Evolutionary conservation across 2,888 invertebrate species (phyloP).

Genomic region (Vanessa cardui): DNA sequence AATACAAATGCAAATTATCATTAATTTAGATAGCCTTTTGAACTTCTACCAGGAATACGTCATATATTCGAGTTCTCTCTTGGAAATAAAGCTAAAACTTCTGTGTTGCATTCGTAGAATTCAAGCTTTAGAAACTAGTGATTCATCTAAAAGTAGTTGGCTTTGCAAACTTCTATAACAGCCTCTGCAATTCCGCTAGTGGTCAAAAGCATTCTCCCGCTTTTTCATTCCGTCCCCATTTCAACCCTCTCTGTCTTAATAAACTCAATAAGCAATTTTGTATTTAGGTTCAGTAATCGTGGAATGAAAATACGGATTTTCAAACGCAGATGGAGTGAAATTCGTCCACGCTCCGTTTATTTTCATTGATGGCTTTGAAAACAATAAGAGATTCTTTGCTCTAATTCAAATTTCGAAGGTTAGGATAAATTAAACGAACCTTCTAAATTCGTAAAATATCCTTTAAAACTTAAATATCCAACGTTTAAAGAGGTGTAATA

Average conservation of each 20-base stretch:
- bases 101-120: slow-evolving; percentile 29
- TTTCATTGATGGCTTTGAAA: slow-evolving; percentile 38
- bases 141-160: slow-evolving; percentile 40
- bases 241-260: slow-evolving; percentile 35
- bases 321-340: slow-evolving; percentile 25
- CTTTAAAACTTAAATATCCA: background rate
- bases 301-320: slow-evolving; percentile 31
- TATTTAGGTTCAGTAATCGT: slow-evolving; percentile 39
- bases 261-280: slow-evolving; percentile 43
- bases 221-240: slow-evolving; percentile 30
- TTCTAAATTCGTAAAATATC: background rate
- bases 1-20: slow-evolving; percentile 1
- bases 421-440: slow-evolving; percentile 19
- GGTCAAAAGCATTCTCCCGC: slow-evolving; percentile 38
- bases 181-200: slow-evolving; percentile 41
- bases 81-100: slow-evolving; percentile 30
- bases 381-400: slow-evolving; percentile 38
- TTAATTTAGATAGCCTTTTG: background rate
- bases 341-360: slow-evolving; percentile 36
- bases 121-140: slow-evolving; percentile 38
- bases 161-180: slow-evolving; percentile 45
- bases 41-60: background rate
- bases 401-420: slow-evolving; percentile 21
- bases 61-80: slow-evolving; percentile 11
- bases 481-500: background rate